Evolutionary conservation across 2,113 vertebrate genomes (phyloP), one percentile per base, ranked within the genome.

Genomic region (Saimiri boliviensis): DNA sequence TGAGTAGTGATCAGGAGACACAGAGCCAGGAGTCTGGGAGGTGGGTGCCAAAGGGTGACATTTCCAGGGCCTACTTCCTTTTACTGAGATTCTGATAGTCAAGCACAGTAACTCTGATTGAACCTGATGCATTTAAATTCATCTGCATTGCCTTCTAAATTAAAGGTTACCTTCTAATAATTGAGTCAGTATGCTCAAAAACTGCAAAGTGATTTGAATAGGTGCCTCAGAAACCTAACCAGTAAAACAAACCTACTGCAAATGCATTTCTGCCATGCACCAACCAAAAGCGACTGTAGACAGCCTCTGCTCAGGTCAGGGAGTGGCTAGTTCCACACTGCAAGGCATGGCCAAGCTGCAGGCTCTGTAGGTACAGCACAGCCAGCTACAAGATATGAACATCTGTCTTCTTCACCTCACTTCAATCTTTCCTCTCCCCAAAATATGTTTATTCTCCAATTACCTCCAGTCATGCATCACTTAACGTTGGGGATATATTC

Each of bases 221-320:
- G 25, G 60, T 88, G 32, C 32, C n/a, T 93, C 47, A 84, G 66
- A 94, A 95, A 90, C n/a, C 35, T 40, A 90, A 88, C 32, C 25
- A 88, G 52, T 66, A 86, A 91, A 86, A 91, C 27, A 49, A 84
- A 83, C 25, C 66, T 90, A 84, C 35, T 79, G 35, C 60, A 92
- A 95, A 95, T 60, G 89, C 21, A 47, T 30, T 66, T 83, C 47
- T 66, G 68, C 23, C 42, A 47, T 4, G 10, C 3, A 68, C 25
- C 80, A 87, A 81, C 60, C 58, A 77, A 25, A 92, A 94, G n/a
- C 4, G 17, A 91, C 73, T 19, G 35, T 35, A 2, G 49, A 71
- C 3, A 70, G 86, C 42, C 16, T 68, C 7, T 86, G 58, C 60
- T n/a, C 56, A 2, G 1, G 21, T 60, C n/a, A 45, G 68, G 40